These are phyloP conservation scores for Dolichomitus sp. DNA, from an alignment of 2,888 invertebrate species.

Conservation along the genomic window DNA sequence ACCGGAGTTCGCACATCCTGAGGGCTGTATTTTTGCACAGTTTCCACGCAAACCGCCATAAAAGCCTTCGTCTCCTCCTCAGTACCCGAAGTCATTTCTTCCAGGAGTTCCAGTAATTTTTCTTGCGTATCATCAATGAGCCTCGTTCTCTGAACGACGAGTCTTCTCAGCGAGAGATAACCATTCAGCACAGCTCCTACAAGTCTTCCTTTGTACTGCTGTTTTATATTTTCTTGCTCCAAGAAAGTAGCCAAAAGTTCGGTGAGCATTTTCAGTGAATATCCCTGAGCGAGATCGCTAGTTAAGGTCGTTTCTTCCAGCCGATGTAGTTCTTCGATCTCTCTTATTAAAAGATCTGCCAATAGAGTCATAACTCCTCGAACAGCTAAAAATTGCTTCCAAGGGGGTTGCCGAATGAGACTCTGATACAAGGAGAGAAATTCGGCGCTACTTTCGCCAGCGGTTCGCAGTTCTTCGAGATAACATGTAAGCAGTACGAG, in stretches of 20 bases:
- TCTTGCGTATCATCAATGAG: slow-evolving; percentile 99
- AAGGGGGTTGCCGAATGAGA: slow-evolving; percentile 94
- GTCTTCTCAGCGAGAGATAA: slow-evolving; percentile 95
- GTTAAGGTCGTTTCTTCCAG: slow-evolving; percentile 97
- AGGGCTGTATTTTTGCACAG: slow-evolving; percentile 95
- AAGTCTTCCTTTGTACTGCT: slow-evolving; percentile 95
- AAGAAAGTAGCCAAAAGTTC: slow-evolving; percentile 96
- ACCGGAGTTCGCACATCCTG: slow-evolving; percentile 98
- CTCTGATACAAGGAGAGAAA: slow-evolving; percentile 95
- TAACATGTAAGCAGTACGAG: slow-evolving; percentile 96
- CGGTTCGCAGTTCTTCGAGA: slow-evolving; percentile 93
- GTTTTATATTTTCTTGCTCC: slow-evolving; percentile 94
- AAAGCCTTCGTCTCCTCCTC: slow-evolving; percentile 98
- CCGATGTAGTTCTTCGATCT: slow-evolving; percentile 95
- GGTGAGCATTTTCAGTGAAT: slow-evolving; percentile 95
- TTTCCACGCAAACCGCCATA: slow-evolving; percentile 98
- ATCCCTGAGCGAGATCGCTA: slow-evolving; percentile 97
- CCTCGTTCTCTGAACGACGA: slow-evolving; percentile 97
- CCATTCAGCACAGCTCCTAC: slow-evolving; percentile 97
- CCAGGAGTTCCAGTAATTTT: slow-evolving; percentile 95
- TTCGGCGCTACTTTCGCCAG: slow-evolving; percentile 97
- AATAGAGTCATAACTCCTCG: slow-evolving; percentile 94
- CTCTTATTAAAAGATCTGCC: slow-evolving; percentile 94
- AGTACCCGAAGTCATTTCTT: slow-evolving; percentile 98
- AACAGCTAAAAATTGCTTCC: slow-evolving; percentile 97